Base-by-base conservation (phyloP, 2,113 vertebrate species). In the Myrmophylax atrothorax region DNA sequence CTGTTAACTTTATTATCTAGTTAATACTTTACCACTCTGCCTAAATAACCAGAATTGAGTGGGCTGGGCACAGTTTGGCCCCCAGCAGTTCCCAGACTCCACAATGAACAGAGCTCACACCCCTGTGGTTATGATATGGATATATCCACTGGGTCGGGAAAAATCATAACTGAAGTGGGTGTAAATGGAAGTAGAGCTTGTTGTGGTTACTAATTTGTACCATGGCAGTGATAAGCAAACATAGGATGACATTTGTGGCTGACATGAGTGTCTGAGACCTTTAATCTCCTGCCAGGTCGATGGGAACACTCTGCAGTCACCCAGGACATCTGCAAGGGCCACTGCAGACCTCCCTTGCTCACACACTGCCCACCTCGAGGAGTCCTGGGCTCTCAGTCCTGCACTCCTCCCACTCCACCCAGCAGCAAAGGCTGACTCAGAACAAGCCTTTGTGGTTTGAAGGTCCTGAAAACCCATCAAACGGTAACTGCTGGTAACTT, bases 391-490 rank as follows among this genome's bases (percentile, higher is more conserved):
- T 28, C 79, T 67, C 84, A 63, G 64, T 14, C 33, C 79, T 66
- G 50, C 58, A 11, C 29, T 80, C 83, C 83, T 81, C 91, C 94
- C 88, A 85, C 94, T 81, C 94, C 94, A 77, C 88, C 84, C 88
- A 73, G 60, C 80, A 89, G 91, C 88, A 40, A 53, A 69, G 55
- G 16, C 88, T 91, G 91, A 82, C 80, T 93, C 88, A 93, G 75
- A 93, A 44, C 12, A 38, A 81, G 84, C 29, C 66, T 93, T 44
- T 82, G 66, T 53, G 44, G 44, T 18, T 35, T 35, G 53, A 91
- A 95, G 94, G 94, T 93, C 79, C 28, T 18, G 64, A 59, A 81
- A 88, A 93, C 49, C 75, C 81, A 60, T 67, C 58, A 31, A n/a
- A 42, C 11, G 33, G n/a, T 15, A 37, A 44, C 50, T 50, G 40